phyloP scores from a whole-genome alignment of 2,797 vertebrate genomes.

The Liparis tanakae region DNA sequence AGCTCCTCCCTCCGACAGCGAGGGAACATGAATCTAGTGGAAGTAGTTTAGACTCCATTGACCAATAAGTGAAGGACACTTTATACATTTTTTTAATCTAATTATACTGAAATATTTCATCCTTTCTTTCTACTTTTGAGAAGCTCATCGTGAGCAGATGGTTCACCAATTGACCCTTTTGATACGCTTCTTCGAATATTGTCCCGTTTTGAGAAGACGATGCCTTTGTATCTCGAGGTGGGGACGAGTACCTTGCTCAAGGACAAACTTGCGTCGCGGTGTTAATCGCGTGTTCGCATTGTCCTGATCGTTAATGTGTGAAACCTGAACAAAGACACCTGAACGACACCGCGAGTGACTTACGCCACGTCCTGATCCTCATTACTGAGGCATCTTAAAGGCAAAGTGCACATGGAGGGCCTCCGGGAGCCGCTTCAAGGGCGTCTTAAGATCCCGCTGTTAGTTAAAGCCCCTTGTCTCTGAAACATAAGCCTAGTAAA shows the following conservation, averaged over 20 bases:
- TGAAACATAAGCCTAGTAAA: conserved; percentile 80
- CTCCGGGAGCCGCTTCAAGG: conserved; percentile 74
- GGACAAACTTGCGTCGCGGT: background rate
- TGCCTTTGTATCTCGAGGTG: background rate
- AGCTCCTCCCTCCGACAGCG: background rate
- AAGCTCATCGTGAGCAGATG: background rate
- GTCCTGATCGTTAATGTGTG: conserved; percentile 1
- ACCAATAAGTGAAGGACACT: background rate
- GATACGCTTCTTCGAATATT: background rate
- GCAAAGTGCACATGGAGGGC: conserved; percentile 68
- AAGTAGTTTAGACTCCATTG: background rate
- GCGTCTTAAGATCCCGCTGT: conserved; percentile 75
- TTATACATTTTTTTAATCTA: too few relatives aligned
- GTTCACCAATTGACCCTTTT: background rate
- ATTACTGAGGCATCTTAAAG: conserved; percentile 73
- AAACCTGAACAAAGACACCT: conserved; percentile 51
- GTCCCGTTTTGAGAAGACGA: background rate
- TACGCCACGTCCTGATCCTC: conserved; percentile 68
- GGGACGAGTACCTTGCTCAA: conserved; percentile 22
- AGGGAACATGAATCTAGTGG: background rate
- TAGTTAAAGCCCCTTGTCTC: conserved; percentile 80
- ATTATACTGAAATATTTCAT: too few relatives aligned
- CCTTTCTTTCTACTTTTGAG: too few relatives aligned
- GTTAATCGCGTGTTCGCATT: background rate
- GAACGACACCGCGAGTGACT: conserved; percentile 51